Evolutionary conservation across 1,140 invertebrate genomes (phyloP), one percentile per base, ranked within the genome.

Genomic region (Leptopilina boulardi): DNA sequence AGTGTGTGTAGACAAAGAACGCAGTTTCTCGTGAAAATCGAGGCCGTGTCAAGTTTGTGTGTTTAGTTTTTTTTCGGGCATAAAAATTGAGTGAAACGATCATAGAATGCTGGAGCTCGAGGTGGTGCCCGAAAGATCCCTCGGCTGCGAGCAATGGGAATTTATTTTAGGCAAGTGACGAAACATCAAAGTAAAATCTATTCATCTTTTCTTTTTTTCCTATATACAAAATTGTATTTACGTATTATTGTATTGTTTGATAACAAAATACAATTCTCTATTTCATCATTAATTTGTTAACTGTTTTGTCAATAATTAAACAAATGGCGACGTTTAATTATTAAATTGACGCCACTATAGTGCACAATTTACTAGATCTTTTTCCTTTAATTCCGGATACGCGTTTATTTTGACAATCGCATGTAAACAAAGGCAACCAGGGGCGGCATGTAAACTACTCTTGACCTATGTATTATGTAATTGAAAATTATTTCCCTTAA

Each of bases 101-200:
- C 47, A 72, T 78, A 89, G 86, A 90, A 99, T 99, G 98, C 94
- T 99, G 91, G 97, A 98, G 91, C 94, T 99, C 88, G 97, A 99
- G 93, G 96, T 99, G 86, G 94, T 98, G 85, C 98, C 98, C 79
- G 98, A 98, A 93, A 94, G 96, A 90, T 98, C 97, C 83, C 93
- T 99, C 88, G 97, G 97, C 91, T 97, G 97, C 91, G 97, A 98
- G 91, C 95, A 97, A 93, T 99, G 97, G 97, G 97, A 99, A 93
- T 98, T 99, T 92, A 95, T 98, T 91, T 93, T 99, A 92, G 97
- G 98, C 97, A 92, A 95, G 95, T 93, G 82, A 87, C 83, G 85
- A 89, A 86, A 89, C 76, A n/a, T 56, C 54, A 38, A 56, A n/a
- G 44, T 10, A 66, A 66, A 34, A 30, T 15, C 76, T 77, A 81